These are phyloP conservation scores for Coryphaenoides rupestris DNA, from an alignment of 2,113 vertebrate genomes.

Conservation along the genomic window DNA sequence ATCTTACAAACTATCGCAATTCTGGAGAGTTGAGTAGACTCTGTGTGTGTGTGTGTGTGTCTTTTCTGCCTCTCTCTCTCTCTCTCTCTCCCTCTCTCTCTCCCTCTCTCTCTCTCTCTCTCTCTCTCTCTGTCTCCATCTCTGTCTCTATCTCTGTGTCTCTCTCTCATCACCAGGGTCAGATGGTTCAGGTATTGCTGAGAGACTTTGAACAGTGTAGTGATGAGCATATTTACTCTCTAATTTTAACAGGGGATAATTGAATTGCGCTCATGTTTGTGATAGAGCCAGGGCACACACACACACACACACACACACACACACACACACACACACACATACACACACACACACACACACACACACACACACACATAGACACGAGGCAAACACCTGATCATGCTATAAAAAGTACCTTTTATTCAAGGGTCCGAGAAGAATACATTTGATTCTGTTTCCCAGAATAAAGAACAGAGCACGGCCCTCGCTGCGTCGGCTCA, in stretches of 20 bases:
- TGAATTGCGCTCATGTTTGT: constrained; percentile 60
- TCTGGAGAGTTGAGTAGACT: no score
- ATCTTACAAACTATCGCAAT: no score
- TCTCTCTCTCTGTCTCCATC: neutral
- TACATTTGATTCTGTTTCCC: no score
- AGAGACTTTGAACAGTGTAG: constrained; percentile 36
- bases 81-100: neutral
- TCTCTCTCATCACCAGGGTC: constrained; percentile 33
- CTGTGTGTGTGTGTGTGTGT: no score
- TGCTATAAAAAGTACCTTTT: constrained; percentile 12
- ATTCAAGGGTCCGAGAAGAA: no score
- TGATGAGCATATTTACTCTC: constrained; percentile 61
- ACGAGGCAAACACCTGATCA: constrained; percentile 29
- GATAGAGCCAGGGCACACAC: constrained; percentile 37
- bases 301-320: no score
- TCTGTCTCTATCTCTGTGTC: neutral
- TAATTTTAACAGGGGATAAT: constrained; percentile 69
- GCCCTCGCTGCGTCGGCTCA: no score
- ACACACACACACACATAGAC: no score
- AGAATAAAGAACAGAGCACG: no score
- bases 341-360: no score
- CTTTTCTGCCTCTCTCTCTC: neutral
- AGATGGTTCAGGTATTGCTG: constrained; percentile 29
- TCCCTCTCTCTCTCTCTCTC: neutral
- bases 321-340: no score